Evolutionary conservation across 2,113 vertebrate species (phyloP).

Genomic region (Thunnus maccoyii): DNA sequence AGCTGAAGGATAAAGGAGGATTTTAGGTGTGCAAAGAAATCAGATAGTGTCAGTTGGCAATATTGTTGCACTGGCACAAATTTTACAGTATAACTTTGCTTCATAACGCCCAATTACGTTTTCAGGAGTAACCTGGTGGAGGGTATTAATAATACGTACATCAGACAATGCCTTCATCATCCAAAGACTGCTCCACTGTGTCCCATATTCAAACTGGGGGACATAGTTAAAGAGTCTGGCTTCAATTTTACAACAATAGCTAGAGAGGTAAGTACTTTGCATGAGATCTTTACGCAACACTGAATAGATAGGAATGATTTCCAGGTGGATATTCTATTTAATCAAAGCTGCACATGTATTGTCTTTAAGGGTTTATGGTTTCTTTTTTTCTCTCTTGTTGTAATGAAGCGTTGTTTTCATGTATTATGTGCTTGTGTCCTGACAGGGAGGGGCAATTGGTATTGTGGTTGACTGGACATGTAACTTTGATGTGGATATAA

Average conservation of each 20-base stretch:
- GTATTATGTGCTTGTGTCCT: constrained; percentile 2
- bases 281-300: not conserved
- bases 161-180: constrained; percentile 88
- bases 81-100: not conserved
- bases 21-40: too few species aligned
- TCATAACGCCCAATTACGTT: constrained; percentile 33
- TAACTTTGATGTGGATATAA: constrained; percentile 88
- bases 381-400: not conserved
- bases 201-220: constrained; percentile 92
- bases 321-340: not conserved
- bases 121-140: constrained; percentile 94
- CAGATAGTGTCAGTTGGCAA: too few species aligned
- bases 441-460: constrained; percentile 92
- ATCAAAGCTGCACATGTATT: not conserved
- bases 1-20: too few species aligned
- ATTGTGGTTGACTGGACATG: constrained; percentile 95
- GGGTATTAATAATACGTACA: constrained; percentile 79
- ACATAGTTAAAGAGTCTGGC: constrained; percentile 89
- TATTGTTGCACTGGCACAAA: too few species aligned
- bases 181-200: constrained; percentile 85
- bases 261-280: constrained; percentile 82
- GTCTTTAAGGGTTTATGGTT: not conserved
- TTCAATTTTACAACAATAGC: constrained; percentile 89
- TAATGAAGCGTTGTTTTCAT: not conserved
- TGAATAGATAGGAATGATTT: not conserved